Conservation (phyloP, 2,797 vertebrate genomes). For the Mareca penelope region DNA sequence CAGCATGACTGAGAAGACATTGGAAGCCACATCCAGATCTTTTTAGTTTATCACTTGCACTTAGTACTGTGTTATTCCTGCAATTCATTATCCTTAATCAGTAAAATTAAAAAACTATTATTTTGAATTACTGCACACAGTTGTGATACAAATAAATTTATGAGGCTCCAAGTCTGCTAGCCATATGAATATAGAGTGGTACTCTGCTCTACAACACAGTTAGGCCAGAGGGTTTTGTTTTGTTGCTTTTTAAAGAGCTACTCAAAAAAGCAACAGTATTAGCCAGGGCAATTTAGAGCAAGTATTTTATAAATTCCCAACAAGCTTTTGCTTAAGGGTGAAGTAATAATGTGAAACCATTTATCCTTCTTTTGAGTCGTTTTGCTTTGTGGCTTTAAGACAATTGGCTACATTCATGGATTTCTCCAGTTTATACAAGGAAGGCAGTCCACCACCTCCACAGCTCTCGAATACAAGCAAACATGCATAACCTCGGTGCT, state of each 20-base stretch:
- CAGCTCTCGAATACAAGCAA: neutral
- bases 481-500: neutral
- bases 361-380: neutral
- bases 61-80: neutral
- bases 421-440: neutral
- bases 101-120: neutral
- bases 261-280: neutral
- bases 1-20: neutral
- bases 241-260: neutral
- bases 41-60: neutral
- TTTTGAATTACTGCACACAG: slow-evolving; percentile 18
- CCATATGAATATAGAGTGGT: neutral
- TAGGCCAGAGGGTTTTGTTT: neutral
- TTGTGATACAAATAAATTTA: neutral
- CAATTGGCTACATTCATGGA: neutral
- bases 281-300: neutral
- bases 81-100: slow-evolving; percentile 11
- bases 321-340: neutral
- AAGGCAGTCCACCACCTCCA: neutral
- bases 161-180: neutral
- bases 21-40: neutral
- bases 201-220: neutral
- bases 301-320: neutral
- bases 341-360: neutral
- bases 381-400: neutral